These are phyloP conservation scores for Hirundichthys speculiger DNA, from an alignment of 2,113 vertebrate species.

Conservation along the genomic window DNA sequence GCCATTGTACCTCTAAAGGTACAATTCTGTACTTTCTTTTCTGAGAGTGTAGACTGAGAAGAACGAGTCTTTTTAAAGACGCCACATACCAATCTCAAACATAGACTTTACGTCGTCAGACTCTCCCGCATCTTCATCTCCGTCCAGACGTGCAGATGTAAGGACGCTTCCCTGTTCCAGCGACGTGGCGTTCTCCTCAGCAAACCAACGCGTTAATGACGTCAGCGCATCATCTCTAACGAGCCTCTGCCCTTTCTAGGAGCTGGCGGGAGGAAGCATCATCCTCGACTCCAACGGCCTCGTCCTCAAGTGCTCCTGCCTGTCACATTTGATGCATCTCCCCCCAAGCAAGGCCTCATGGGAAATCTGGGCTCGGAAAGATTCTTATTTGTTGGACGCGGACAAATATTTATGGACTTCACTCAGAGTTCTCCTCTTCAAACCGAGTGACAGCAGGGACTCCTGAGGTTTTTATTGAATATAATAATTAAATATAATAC, in stretches of 20 bases:
- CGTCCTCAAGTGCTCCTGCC: constrained; percentile 3
- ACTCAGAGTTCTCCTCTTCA: neutral
- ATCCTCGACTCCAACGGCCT: constrained; percentile 1
- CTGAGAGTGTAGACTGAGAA: too few relatives aligned
- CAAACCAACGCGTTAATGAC: too few relatives aligned
- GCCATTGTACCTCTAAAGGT: too few relatives aligned
- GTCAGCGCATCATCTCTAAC: constrained; percentile 58
- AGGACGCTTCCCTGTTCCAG: too few relatives aligned
- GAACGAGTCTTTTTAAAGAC: too few relatives aligned
- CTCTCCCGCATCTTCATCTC: too few relatives aligned
- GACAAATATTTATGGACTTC: neutral
- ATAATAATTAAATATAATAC: neutral
- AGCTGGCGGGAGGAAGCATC: constrained; percentile 14
- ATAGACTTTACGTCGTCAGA: too few relatives aligned
- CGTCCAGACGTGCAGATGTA: too few relatives aligned
- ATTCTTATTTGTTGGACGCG: neutral
- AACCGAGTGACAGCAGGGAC: neutral
- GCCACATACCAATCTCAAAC: too few relatives aligned
- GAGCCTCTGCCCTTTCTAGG: constrained; percentile 21
- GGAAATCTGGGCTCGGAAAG: constrained; percentile 28
- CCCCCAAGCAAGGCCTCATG: constrained; percentile 9
- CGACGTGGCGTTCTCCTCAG: too few relatives aligned
- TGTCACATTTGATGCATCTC: constrained; percentile 13
- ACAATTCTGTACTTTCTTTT: too few relatives aligned
- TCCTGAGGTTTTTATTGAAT: neutral